Conservation (phyloP, 2,797 vertebrate species). For the Pipistrellus pygmaeus region DNA sequence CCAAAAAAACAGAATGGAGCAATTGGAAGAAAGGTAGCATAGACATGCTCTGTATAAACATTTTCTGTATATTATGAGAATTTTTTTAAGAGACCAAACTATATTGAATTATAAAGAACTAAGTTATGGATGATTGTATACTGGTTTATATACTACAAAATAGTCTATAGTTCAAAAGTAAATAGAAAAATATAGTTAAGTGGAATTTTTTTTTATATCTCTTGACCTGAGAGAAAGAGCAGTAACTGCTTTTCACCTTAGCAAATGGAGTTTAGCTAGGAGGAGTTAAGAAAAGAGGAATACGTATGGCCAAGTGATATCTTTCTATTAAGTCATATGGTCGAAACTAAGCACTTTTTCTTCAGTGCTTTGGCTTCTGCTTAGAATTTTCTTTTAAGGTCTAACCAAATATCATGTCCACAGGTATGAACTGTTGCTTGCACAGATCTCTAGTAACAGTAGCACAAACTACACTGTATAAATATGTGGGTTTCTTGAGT, state of each 20-base stretch:
- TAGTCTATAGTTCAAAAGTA: slow-evolving; percentile 23
- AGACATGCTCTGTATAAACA: not conserved
- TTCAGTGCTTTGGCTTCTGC: not conserved
- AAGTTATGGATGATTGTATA: not conserved
- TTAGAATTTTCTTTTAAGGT: slow-evolving; percentile 3
- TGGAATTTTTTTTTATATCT: not conserved
- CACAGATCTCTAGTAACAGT: not conserved
- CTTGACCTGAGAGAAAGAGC: not conserved
- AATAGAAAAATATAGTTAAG: not conserved
- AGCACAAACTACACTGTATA: not conserved
- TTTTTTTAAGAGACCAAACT: not conserved
- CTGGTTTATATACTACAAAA: not conserved
- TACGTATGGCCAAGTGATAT: not conserved
- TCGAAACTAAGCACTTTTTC: not conserved
- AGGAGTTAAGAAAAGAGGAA: not conserved
- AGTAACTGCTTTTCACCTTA: not conserved
- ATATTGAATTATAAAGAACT: not conserved
- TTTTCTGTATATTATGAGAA: not conserved
- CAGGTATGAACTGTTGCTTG: not conserved
- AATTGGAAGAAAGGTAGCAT: slow-evolving; percentile 96
- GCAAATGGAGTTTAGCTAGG: not conserved
- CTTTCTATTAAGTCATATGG: not conserved
- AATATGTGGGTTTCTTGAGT: slow-evolving; percentile 12
- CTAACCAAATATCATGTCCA: not conserved
- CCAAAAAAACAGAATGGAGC: slow-evolving; percentile 97